Percentiles rank a stretch among this genome's conserved stretches.
These are phyloP conservation scores for Aleiodes alternator DNA, from an alignment of 2,888 invertebrate species.

Conservation along the genomic window DNA sequence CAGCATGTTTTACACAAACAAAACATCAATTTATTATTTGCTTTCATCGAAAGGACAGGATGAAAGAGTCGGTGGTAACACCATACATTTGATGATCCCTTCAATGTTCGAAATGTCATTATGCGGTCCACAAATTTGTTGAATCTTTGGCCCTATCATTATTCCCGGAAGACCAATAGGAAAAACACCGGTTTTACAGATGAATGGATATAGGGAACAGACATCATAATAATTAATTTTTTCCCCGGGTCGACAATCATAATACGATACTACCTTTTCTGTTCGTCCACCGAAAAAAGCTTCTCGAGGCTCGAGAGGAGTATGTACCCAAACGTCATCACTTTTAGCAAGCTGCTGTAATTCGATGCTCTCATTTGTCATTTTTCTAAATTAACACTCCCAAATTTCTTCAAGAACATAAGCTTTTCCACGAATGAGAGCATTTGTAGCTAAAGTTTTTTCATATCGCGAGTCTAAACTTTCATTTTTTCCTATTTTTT, in stretches of 20 bases:
- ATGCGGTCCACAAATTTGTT: background rate
- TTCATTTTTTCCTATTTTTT: too few species aligned
- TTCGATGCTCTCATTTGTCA: too few species aligned
- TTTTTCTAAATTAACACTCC: too few species aligned
- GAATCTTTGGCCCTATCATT: background rate
- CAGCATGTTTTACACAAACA: too few species aligned
- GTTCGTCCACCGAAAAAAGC: constrained; percentile 2
- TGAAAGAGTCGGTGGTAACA: background rate
- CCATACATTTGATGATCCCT: background rate
- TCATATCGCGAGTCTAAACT: too few species aligned
- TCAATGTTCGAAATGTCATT: background rate
- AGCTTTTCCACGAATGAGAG: too few species aligned
- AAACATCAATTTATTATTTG: constrained; percentile 4
- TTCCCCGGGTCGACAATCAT: background rate
- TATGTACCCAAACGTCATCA: background rate
- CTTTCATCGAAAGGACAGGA: background rate
- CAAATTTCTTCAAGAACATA: too few species aligned
- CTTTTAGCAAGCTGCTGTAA: background rate
- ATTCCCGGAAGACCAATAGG: background rate
- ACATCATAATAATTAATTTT: too few species aligned
- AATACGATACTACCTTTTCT: background rate
- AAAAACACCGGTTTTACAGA: too few species aligned
- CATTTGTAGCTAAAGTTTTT: too few species aligned
- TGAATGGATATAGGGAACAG: too few species aligned
- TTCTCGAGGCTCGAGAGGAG: background rate